These are phyloP conservation scores for Actinemys pallida DNA, from an alignment of 2,113 vertebrate species.

Conservation along the genomic window DNA sequence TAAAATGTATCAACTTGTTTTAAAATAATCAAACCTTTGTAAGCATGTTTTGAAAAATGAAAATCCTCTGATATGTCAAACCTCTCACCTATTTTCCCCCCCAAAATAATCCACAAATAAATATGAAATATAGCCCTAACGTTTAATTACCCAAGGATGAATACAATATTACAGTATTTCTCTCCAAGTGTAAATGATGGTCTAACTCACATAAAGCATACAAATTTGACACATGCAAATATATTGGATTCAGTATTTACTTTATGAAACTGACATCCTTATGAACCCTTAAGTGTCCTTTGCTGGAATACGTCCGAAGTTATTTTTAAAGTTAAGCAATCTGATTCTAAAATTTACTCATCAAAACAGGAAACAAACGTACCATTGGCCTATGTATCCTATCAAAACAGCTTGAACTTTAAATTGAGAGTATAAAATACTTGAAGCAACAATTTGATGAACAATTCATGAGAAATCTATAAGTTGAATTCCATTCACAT, in stretches of 20 bases:
- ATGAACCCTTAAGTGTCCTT: not conserved
- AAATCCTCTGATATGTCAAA: not conserved
- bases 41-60: not conserved
- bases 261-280: not conserved
- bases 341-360: not conserved
- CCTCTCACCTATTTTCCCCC: not conserved
- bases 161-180: conserved; percentile 19
- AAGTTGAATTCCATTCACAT: not conserved
- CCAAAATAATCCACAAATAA: not conserved
- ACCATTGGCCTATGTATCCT: not conserved
- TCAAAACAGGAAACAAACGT: not conserved
- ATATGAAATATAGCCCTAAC: not conserved
- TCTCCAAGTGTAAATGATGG: not conserved
- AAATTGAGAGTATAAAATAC: not conserved
- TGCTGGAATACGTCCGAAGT: not conserved
- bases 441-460: not conserved
- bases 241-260: not conserved
- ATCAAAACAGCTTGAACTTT: not conserved
- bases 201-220: not conserved
- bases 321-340: not conserved
- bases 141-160: not conserved
- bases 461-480: not conserved
- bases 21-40: not conserved
- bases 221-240: not conserved
- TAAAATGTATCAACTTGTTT: not conserved